Percentiles rank a stretch among this genome's conserved stretches.
These are phyloP conservation scores for Drosophila infuscata DNA, from an alignment of 2,888 invertebrate species.

Conservation along the genomic window DNA sequence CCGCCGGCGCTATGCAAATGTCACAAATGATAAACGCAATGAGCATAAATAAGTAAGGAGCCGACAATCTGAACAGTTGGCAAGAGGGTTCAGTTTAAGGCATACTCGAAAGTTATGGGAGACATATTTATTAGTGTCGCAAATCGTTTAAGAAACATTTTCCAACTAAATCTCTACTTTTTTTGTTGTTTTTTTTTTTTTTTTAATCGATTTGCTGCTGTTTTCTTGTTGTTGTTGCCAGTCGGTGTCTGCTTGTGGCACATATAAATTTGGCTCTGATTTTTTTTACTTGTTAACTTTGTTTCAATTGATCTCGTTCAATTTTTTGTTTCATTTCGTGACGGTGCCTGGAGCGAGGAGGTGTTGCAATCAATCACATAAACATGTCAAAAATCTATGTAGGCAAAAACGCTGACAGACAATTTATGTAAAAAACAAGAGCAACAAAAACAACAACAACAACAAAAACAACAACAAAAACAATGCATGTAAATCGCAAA, in stretches of 20 bases:
- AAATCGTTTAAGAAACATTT: slow-evolving; percentile 72
- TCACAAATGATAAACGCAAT: slow-evolving; percentile 81
- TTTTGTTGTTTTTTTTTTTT: background rate
- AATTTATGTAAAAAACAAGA: slow-evolving; percentile 62
- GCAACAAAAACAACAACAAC: too few species aligned
- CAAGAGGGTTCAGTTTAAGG: slow-evolving; percentile 16
- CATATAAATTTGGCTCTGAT: slow-evolving; percentile 69
- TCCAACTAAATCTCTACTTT: slow-evolving; percentile 14
- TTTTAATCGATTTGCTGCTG: slow-evolving; percentile 64
- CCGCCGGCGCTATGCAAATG: slow-evolving; percentile 80
- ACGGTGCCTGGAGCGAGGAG: background rate
- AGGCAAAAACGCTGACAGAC: slow-evolving; percentile 71
- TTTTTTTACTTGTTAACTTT: slow-evolving; percentile 60
- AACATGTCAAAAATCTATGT: slow-evolving; percentile 73
- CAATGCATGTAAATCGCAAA: slow-evolving; percentile 22
- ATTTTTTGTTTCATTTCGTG: background rate
- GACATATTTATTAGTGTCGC: slow-evolving; percentile 79
- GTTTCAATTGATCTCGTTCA: slow-evolving; percentile 20
- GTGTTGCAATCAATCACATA: slow-evolving; percentile 71
- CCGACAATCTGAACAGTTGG: slow-evolving; percentile 36
- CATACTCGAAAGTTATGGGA: slow-evolving; percentile 42
- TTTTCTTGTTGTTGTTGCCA: slow-evolving; percentile 23
- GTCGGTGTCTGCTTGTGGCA: slow-evolving; percentile 45
- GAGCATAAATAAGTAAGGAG: slow-evolving; percentile 78
- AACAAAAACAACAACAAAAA: slow-evolving; percentile 9